phyloP scores from a whole-genome alignment of 2,113 vertebrate genomes.

The Heterotilapia buettikoferi region DNA sequence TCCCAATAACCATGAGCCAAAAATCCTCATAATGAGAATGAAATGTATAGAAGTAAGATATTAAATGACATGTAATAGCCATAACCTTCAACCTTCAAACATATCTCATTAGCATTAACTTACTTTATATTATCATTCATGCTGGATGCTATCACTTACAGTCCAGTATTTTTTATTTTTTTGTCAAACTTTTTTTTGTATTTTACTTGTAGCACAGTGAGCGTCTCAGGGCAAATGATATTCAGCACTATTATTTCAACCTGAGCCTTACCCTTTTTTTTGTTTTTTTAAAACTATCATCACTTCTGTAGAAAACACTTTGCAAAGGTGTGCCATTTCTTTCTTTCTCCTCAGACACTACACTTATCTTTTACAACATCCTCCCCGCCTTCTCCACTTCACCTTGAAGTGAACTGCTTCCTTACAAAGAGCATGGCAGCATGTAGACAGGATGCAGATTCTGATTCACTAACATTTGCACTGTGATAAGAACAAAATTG shows the following conservation, averaged over 20 bases:
- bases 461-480: neutral
- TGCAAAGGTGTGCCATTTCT: neutral
- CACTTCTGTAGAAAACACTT: neutral
- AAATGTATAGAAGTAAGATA: neutral
- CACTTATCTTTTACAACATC: neutral
- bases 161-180: neutral
- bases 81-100: neutral
- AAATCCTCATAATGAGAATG: neutral
- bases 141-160: neutral
- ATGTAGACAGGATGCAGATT: neutral
- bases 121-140: neutral
- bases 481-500: neutral
- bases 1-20: neutral
- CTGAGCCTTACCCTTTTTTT: neutral
- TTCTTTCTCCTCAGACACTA: neutral
- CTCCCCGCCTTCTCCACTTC: neutral
- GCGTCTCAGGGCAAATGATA: neutral
- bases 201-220: neutral
- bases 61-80: neutral
- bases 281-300: accelerated
- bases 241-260: neutral
- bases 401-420: neutral
- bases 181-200: neutral
- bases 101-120: neutral
- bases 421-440: neutral